Conservation (phyloP, 2,888 invertebrate genomes). For the Sphaerophoria taeniata region DNA sequence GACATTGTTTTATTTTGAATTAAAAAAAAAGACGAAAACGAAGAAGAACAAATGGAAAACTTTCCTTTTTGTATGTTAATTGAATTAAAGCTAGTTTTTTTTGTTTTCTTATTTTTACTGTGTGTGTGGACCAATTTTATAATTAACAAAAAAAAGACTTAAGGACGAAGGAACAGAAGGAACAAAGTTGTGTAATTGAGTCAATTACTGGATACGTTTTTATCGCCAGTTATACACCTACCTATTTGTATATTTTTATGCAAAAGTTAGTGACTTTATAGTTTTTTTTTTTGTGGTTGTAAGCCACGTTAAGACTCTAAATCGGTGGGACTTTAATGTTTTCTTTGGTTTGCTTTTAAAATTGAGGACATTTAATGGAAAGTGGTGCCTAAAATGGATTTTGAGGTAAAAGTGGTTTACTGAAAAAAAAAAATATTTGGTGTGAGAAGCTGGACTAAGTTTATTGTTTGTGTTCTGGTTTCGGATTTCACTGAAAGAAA, state of each 20-base stretch:
- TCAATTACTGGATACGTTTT: slow-evolving; percentile 67
- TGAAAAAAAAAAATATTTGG: slow-evolving; percentile 55
- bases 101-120: not conserved
- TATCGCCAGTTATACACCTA: slow-evolving; percentile 13
- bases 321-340: not conserved
- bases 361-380: slow-evolving; percentile 28
- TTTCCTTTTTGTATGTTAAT: slow-evolving; percentile 55
- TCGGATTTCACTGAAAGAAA: not conserved
- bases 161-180: slow-evolving; percentile 16
- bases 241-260: not conserved
- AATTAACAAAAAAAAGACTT: slow-evolving; percentile 50
- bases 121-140: slow-evolving; percentile 43
- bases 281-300: not conserved
- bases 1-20: slow-evolving; percentile 25
- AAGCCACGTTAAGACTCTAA: not conserved
- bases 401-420: slow-evolving; percentile 55
- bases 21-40: not conserved
- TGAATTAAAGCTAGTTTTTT: slow-evolving; percentile 52
- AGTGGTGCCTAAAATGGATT: slow-evolving; percentile 47
- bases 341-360: slow-evolving; percentile 13
- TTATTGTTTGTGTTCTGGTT: slow-evolving; percentile 8
- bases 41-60: slow-evolving; percentile 7
- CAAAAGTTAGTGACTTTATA: not conserved
- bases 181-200: slow-evolving; percentile 57
- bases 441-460: slow-evolving; percentile 45